Evolutionary conservation across 2,797 vertebrate genomes (phyloP).

Genomic region (Phrynocephalus forsythii): DNA sequence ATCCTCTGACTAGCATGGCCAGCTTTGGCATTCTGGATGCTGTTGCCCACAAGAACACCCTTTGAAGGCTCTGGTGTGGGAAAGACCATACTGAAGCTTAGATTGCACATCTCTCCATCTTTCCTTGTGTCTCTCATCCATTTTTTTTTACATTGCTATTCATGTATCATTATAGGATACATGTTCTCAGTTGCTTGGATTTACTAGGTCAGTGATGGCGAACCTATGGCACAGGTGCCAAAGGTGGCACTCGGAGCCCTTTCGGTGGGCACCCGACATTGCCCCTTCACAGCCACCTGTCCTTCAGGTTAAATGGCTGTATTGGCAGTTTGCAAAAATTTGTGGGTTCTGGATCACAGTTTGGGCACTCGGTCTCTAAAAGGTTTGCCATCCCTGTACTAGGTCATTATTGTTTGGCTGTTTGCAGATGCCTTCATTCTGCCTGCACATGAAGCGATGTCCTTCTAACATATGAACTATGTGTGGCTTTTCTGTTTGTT

Average conservation of each 20-base stretch:
- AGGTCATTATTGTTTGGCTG: not conserved
- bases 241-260: too few species aligned
- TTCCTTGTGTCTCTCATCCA: not conserved
- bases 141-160: not conserved
- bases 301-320: too few species aligned
- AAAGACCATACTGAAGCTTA: not conserved
- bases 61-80: not conserved
- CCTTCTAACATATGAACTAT: too few species aligned
- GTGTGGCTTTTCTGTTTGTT: not conserved
- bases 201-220: not conserved
- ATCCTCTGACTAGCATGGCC: not conserved
- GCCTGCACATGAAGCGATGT: not conserved
- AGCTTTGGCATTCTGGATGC: not conserved
- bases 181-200: not conserved
- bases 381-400: too few species aligned
- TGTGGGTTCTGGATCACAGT: too few species aligned
- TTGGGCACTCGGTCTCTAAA: too few species aligned
- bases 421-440: not conserved
- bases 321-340: too few species aligned
- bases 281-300: too few species aligned
- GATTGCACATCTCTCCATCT: not conserved
- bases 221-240: too few species aligned
- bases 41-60: not conserved
- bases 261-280: too few species aligned
- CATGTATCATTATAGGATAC: not conserved